These are phyloP conservation scores for Dendropsophus ebraccatus DNA, from an alignment of 2,113 vertebrate genomes.

Conservation along the genomic window DNA sequence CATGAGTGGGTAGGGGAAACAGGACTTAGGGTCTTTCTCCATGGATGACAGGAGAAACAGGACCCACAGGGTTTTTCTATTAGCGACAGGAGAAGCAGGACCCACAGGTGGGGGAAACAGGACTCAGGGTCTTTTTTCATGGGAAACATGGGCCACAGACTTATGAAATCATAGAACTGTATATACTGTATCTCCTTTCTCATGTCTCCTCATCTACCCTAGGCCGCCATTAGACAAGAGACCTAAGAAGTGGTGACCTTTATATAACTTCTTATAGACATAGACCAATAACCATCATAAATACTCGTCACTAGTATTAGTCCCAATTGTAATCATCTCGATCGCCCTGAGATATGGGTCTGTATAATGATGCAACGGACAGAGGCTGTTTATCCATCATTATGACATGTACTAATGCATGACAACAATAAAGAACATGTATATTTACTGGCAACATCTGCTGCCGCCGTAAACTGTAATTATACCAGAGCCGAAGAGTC, in stretches of 20 bases:
- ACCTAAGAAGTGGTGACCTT: neutral
- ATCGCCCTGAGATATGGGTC: neutral
- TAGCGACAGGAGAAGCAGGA: too few relatives aligned
- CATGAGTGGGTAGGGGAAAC: too few relatives aligned
- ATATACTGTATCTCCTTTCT: too few relatives aligned
- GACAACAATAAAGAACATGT: conserved; percentile 6
- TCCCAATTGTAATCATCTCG: neutral
- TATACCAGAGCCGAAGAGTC: neutral
- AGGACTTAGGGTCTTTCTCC: too few relatives aligned
- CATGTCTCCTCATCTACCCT: too few relatives aligned
- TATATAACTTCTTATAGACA: neutral
- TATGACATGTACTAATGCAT: neutral
- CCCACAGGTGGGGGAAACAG: too few relatives aligned
- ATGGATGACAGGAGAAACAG: too few relatives aligned
- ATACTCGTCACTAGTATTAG: neutral
- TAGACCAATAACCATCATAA: neutral
- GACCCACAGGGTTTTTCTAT: too few relatives aligned
- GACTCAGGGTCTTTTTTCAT: too few relatives aligned
- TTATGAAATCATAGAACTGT: too few relatives aligned
- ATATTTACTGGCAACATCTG: conserved; percentile 39
- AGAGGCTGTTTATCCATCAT: conserved; percentile 31
- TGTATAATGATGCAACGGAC: neutral
- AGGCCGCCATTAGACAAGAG: too few relatives aligned
- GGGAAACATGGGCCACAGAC: too few relatives aligned
- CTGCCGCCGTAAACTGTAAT: conserved; percentile 26